Base-by-base conservation (phyloP, 2,797 vertebrate species). In the Pogoniulus pusillus region DNA sequence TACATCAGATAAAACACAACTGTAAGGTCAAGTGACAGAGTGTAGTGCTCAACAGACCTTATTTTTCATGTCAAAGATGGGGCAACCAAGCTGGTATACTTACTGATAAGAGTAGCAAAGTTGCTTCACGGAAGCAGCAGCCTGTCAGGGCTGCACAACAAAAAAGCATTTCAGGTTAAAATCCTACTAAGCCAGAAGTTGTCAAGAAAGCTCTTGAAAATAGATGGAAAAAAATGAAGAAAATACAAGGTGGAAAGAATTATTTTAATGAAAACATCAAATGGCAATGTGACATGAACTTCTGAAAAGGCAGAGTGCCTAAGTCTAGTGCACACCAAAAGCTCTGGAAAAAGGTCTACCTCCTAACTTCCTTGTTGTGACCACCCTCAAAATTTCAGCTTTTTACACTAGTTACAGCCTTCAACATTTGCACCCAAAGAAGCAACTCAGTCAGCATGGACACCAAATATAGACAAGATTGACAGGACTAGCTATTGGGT, bases 351-450 rank as follows among this genome's bases (percentile, higher is more conserved):
- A 4, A 83, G 55, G 17, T 85, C 75, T 26, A 63, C 2, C 1
- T 75, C 13, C 10, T 64, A 5, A 71, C 55, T 71, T 94, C 41
- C 62, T 32, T 15, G 70, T 91, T 75, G 45, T 74, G 53, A 82
- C 32, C 80, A 45, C 43, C 34, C 55, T 73, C 59, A 59, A 34
- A 49, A 83, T 73, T 59, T 85, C 45, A 80, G 6, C 30, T 77
- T 94, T 90, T 82, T 49, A 77, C 17, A 58, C 26, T 30, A 62
- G 51, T 75, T 91, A 82, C 73, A 90, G 35, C 59, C 59, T 82
- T 90, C 63, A 69, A 24, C 62, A 83, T 89, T 24, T 54, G 45
- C 43, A 32, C 30, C 63, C 7, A 78, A 15, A 51, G 71, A 90
- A 78, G 26, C 59, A 60, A 71, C 54, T 57, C 22, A 10, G 32